Evolutionary conservation across 2,888 invertebrate genomes (phyloP).

Genomic region (Acanthosepion pharaonis): DNA sequence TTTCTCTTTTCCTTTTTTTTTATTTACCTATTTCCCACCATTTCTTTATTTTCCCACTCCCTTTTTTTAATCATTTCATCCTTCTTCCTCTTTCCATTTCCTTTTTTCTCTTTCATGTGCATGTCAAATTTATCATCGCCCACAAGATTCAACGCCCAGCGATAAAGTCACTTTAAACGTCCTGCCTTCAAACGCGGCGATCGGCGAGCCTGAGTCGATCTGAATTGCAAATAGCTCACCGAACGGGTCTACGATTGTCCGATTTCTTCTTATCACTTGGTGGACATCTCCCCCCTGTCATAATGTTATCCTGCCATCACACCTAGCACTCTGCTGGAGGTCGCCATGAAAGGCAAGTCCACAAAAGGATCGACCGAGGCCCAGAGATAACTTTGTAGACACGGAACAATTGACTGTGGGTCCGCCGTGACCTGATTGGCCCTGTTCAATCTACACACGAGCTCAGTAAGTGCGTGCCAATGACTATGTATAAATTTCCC

Average conservation of each 20-base stretch:
- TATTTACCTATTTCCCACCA: no score
- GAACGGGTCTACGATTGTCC: slow-evolving; percentile 20
- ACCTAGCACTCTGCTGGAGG: slow-evolving; percentile 23
- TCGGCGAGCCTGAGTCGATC: neutral
- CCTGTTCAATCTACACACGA: slow-evolving; percentile 11
- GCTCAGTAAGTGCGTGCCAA: neutral
- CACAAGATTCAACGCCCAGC: slow-evolving; percentile 10
- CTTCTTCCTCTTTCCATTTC: neutral
- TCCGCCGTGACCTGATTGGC: slow-evolving; percentile 22
- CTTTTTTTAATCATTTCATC: neutral
- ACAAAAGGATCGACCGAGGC: slow-evolving; percentile 33
- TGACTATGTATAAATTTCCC: neutral
- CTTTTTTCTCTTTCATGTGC: neutral
- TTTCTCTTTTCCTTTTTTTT: neutral
- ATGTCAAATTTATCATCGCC: slow-evolving; percentile 33
- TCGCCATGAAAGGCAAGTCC: slow-evolving; percentile 23
- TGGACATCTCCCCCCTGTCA: neutral
- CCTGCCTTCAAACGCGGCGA: neutral
- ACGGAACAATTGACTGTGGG: slow-evolving; percentile 8
- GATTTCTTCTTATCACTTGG: slow-evolving; percentile 21
- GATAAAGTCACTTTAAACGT: slow-evolving; percentile 33
- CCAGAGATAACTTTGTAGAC: slow-evolving; percentile 12
- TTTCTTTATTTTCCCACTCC: no score
- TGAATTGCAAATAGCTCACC: neutral
- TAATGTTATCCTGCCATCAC: slow-evolving; percentile 33